Evolutionary conservation across 2,888 invertebrate species (phyloP).

Genomic region (Cryptosula pallasiana): DNA sequence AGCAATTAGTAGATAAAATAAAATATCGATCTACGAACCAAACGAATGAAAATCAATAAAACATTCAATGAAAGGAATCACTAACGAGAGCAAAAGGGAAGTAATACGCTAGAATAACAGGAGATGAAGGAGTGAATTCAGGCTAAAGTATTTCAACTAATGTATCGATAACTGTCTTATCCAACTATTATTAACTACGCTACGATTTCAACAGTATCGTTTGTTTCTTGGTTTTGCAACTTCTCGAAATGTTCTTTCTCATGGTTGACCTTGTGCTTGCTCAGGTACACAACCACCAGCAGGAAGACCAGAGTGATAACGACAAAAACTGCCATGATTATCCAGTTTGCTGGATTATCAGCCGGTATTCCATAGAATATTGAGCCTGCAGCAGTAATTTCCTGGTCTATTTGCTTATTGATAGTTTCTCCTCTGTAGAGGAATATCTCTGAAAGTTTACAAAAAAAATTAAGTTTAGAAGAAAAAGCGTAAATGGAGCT

Average conservation of each 20-base stretch:
- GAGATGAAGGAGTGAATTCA: too few relatives aligned
- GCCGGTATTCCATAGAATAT: neutral
- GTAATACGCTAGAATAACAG: too few relatives aligned
- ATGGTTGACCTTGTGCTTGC: conserved; percentile 5
- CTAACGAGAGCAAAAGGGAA: too few relatives aligned
- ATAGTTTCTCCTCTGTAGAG: neutral
- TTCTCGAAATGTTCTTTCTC: neutral
- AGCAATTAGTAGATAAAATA: too few relatives aligned
- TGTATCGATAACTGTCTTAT: too few relatives aligned
- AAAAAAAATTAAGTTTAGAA: too few relatives aligned
- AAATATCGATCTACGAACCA: too few relatives aligned
- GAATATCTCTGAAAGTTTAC: neutral
- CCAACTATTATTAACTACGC: neutral
- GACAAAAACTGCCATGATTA: neutral
- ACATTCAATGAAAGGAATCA: too few relatives aligned
- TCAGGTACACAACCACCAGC: neutral
- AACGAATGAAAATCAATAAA: too few relatives aligned
- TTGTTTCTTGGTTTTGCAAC: neutral
- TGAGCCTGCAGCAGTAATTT: neutral
- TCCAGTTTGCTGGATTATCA: neutral
- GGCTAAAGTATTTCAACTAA: too few relatives aligned
- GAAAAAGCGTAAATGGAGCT: too few relatives aligned
- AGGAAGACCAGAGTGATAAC: neutral
- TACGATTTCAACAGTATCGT: neutral
- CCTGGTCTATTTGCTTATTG: neutral